Conservation (phyloP, 2,888 invertebrate species). For the Drosophila nr. medialis region DNA sequence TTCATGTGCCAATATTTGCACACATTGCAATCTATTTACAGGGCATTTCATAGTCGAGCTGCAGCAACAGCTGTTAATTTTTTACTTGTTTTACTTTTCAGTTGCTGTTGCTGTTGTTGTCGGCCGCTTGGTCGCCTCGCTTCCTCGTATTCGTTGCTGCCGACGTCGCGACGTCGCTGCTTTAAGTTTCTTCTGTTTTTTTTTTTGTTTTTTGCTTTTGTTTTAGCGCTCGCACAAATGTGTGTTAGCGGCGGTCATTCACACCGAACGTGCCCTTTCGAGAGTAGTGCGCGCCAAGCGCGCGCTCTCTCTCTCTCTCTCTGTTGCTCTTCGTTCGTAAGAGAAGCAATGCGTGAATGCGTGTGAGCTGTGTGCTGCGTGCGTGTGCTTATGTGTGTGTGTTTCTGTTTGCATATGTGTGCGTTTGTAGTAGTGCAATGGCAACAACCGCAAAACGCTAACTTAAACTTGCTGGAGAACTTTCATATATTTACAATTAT, state of each 20-base stretch:
- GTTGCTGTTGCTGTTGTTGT: constrained; percentile 54
- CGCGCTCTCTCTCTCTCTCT: constrained; percentile 26
- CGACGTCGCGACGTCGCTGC: constrained; percentile 48
- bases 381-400: constrained; percentile 19
- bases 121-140: constrained; percentile 46
- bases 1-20: not conserved
- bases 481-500: constrained; percentile 19
- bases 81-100: constrained; percentile 67
- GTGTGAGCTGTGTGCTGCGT: constrained; percentile 16
- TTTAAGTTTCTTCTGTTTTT: constrained; percentile 41
- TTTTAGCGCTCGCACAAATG: constrained; percentile 80
- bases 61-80: constrained; percentile 15
- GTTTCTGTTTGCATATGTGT: constrained; percentile 15
- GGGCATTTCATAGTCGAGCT: constrained; percentile 28
- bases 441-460: constrained; percentile 58
- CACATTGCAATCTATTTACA: constrained; percentile 11
- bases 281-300: constrained; percentile 51
- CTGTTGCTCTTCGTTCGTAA: constrained; percentile 24
- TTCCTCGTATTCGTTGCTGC: constrained; percentile 55
- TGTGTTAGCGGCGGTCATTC: constrained; percentile 84
- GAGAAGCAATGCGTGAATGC: constrained; percentile 46
- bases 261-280: constrained; percentile 83
- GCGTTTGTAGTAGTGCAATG: constrained; percentile 45
- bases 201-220: constrained; percentile 56
- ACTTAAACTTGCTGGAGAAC: constrained; percentile 38